Evolutionary conservation across 2,797 vertebrate genomes (phyloP).

Genomic region (Fistularia commersonii): DNA sequence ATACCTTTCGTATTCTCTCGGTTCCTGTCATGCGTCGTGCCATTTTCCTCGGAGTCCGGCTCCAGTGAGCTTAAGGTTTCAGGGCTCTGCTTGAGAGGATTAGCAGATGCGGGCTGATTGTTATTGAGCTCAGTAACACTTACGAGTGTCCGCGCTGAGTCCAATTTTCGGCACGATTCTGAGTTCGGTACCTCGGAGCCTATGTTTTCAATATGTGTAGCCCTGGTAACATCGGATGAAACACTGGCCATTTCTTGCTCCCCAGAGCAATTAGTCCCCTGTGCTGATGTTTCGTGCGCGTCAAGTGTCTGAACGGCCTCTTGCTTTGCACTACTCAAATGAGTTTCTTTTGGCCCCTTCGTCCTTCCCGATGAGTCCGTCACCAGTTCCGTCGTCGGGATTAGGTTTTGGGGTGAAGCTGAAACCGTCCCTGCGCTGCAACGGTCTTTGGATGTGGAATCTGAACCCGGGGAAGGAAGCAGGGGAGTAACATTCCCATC

Average conservation of each 20-base stretch:
- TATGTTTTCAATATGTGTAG: slow-evolving; percentile 28
- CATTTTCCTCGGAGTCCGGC: slow-evolving; percentile 72
- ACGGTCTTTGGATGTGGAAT: slow-evolving; percentile 45
- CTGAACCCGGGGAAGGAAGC: slow-evolving; percentile 32
- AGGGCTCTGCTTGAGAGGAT: slow-evolving; percentile 41
- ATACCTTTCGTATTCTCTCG: slow-evolving; percentile 56
- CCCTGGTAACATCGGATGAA: slow-evolving; percentile 42
- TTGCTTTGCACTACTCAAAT: slow-evolving; percentile 36
- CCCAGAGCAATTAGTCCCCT: slow-evolving; percentile 24
- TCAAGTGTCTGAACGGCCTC: slow-evolving; percentile 20
- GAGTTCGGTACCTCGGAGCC: slow-evolving; percentile 46
- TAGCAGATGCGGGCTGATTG: slow-evolving; percentile 45
- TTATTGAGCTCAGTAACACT: slow-evolving; percentile 45
- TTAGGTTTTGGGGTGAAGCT: slow-evolving; percentile 44
- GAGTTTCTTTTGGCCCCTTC: slow-evolving; percentile 52
- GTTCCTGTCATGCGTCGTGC: slow-evolving; percentile 59
- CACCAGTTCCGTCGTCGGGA: slow-evolving; percentile 31
- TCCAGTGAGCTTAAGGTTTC: slow-evolving; percentile 29
- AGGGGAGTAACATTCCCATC: slow-evolving; percentile 20
- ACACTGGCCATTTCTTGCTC: slow-evolving; percentile 31
- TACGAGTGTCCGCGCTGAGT: slow-evolving; percentile 48
- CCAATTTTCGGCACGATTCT: slow-evolving; percentile 32
- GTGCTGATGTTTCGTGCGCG: slow-evolving; percentile 17
- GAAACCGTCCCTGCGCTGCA: slow-evolving; percentile 38
- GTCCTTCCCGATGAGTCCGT: slow-evolving; percentile 53